Evolutionary conservation across 2,888 invertebrate genomes (phyloP).

Genomic region (Ophion ventricosus): DNA sequence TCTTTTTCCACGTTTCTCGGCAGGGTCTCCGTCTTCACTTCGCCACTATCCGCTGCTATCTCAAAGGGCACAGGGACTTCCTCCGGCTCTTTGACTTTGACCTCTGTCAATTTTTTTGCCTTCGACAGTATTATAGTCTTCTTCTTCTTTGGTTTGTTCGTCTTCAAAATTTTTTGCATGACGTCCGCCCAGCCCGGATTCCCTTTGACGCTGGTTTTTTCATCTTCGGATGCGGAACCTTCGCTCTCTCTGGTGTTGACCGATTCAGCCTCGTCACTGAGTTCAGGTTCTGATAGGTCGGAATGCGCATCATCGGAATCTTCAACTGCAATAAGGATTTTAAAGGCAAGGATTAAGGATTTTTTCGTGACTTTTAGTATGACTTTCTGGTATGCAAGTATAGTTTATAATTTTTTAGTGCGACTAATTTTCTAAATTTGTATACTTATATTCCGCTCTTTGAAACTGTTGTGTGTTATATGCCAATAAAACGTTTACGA

Average conservation of each 20-base stretch:
- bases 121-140: conserved; percentile 91
- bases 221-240: conserved; percentile 25
- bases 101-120: conserved; percentile 89
- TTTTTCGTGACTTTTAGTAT: too few relatives aligned
- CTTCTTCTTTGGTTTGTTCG: conserved; percentile 90
- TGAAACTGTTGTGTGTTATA: too few relatives aligned
- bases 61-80: conserved; percentile 85
- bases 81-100: conserved; percentile 83
- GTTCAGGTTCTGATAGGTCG: conserved; percentile 32
- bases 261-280: not conserved
- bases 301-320: not conserved
- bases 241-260: conserved; percentile 10
- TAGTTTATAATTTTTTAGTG: too few relatives aligned
- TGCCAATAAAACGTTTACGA: too few relatives aligned
- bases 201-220: conserved; percentile 59
- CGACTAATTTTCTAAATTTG: too few relatives aligned
- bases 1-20: conserved; percentile 78
- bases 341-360: too few relatives aligned
- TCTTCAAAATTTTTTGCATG: conserved; percentile 90
- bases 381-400: too few relatives aligned
- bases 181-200: conserved; percentile 93
- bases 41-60: conserved; percentile 86
- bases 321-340: not conserved
- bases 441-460: too few relatives aligned
- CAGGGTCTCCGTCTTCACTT: conserved; percentile 84